Conservation (phyloP, 2,888 invertebrate species). For the Lissocephala sabroskyi region DNA sequence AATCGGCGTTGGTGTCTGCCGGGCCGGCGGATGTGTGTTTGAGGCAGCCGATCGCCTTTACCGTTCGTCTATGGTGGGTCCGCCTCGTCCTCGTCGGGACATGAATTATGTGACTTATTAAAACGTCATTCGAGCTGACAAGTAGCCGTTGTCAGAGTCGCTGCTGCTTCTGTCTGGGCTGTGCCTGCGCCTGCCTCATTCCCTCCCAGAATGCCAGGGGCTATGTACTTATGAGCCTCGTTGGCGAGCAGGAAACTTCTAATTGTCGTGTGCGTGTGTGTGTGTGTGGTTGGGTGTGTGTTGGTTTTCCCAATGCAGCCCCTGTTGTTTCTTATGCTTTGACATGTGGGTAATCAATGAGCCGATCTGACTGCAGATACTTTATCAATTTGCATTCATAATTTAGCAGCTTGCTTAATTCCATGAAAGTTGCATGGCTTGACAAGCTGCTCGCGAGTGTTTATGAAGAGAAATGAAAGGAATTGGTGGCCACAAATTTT, state of each 20-base stretch:
- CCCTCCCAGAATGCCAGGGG: constrained; percentile 9
- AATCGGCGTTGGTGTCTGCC: constrained; percentile 15
- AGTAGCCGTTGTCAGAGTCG: constrained; percentile 48
- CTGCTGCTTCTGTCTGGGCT: no score
- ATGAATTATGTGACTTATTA: constrained; percentile 69
- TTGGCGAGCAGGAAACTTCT: constrained; percentile 36
- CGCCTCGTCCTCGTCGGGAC: constrained; percentile 28
- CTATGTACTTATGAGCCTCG: no score
- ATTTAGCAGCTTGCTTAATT: constrained; percentile 14
- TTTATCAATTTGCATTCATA: constrained; percentile 45
- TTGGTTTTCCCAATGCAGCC: background rate
- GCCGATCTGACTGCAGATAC: constrained; percentile 19
- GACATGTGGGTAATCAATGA: constrained; percentile 38
- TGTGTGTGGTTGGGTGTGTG: constrained; percentile 10
- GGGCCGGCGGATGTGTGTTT: background rate
- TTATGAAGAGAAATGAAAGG: no score
- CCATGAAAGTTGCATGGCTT: no score
- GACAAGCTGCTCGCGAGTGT: no score
- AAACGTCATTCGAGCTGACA: constrained; percentile 67
- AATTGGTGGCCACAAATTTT: no score
- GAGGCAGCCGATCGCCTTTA: constrained; percentile 21
- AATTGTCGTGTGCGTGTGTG: constrained; percentile 35
- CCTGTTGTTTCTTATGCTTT: constrained; percentile 30
- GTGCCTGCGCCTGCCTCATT: background rate
- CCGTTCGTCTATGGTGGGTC: no score